These are phyloP conservation scores for Falco punctatus DNA, from an alignment of 2,113 vertebrate genomes.

Conservation along the genomic window DNA sequence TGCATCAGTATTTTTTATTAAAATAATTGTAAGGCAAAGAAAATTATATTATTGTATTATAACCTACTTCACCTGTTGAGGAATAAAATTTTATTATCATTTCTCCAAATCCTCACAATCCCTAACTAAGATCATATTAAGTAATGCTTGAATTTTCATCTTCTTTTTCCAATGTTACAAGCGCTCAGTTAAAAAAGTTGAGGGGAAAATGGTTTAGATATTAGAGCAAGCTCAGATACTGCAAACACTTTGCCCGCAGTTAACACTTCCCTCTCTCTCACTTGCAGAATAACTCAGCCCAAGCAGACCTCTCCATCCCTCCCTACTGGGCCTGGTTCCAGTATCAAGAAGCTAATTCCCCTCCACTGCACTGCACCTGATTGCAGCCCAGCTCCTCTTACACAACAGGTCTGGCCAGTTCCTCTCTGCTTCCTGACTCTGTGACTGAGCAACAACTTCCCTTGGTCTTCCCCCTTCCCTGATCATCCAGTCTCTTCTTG, in stretches of 20 bases:
- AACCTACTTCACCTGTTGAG: background rate
- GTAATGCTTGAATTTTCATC: background rate
- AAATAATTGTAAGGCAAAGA: background rate
- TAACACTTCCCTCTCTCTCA: background rate
- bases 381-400: background rate
- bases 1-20: background rate
- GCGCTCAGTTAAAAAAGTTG: background rate
- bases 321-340: accelerated
- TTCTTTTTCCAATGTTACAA: background rate
- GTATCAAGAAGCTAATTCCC: background rate
- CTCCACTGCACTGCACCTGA: background rate
- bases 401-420: conserved; percentile 22
- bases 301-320: background rate
- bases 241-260: background rate
- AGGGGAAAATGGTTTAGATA: background rate
- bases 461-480: background rate
- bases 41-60: background rate
- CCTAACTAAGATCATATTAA: background rate
- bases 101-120: background rate
- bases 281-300: background rate
- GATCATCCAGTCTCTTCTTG: background rate
- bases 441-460: background rate
- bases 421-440: background rate
- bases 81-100: background rate
- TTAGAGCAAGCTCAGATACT: background rate